Evolutionary conservation across 1,140 invertebrate genomes (phyloP).

Genomic region (Papilio xuthus): DNA sequence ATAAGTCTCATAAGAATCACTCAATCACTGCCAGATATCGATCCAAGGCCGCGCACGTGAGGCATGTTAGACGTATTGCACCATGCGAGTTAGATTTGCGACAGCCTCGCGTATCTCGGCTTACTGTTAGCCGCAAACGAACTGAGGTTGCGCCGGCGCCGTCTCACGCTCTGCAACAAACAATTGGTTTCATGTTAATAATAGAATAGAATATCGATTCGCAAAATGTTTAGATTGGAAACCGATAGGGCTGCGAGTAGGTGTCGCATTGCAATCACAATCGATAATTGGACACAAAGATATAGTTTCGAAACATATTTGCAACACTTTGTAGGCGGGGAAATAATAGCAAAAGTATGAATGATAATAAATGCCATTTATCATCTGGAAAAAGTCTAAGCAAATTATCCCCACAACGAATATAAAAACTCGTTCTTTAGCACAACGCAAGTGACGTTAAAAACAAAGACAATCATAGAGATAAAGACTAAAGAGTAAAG

Average conservation of each 20-base stretch:
- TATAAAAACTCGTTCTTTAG: too few relatives aligned
- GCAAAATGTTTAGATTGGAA: slow-evolving; percentile 52
- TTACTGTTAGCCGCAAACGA: slow-evolving; percentile 54
- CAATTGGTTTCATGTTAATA: slow-evolving; percentile 58
- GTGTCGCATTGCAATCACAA: slow-evolving; percentile 27
- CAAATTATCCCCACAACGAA: not conserved
- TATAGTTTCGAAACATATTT: slow-evolving; percentile 22
- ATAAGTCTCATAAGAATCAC: slow-evolving; percentile 3
- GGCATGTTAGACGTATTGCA: slow-evolving; percentile 48
- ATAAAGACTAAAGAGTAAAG: not conserved
- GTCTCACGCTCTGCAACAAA: slow-evolving; percentile 73
- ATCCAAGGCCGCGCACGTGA: slow-evolving; percentile 29
- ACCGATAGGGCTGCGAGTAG: slow-evolving; percentile 46
- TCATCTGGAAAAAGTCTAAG: not conserved
- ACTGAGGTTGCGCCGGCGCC: slow-evolving; percentile 55
- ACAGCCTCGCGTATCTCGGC: slow-evolving; percentile 48
- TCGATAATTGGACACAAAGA: slow-evolving; percentile 31
- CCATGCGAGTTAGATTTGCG: slow-evolving; percentile 50
- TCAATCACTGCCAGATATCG: slow-evolving; percentile 6
- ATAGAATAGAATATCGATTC: slow-evolving; percentile 50
- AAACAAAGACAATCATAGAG: not conserved
- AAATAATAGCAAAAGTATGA: slow-evolving; percentile 4
- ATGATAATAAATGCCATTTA: not conserved
- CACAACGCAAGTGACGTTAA: not conserved
- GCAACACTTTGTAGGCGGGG: not conserved